Percentiles rank a stretch among this genome's conserved stretches.
These are phyloP conservation scores for Oceanodroma leucorhoa DNA, from an alignment of 2,797 vertebrate species.

Conservation along the genomic window DNA sequence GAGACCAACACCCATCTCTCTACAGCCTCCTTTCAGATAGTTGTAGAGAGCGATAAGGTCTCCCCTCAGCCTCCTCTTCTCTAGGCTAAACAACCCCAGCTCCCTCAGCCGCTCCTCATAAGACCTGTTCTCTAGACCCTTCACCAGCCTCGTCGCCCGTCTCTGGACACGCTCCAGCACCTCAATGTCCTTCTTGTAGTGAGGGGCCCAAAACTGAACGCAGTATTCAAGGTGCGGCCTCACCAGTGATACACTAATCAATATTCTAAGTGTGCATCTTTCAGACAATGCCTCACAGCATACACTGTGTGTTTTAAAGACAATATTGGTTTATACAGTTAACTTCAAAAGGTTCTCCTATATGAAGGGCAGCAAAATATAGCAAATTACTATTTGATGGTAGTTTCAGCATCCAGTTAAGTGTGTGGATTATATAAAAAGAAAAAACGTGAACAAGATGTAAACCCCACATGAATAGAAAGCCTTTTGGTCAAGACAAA, in stretches of 20 bases:
- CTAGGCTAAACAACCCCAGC: no score
- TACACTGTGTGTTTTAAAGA: neutral
- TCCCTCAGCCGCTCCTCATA: no score
- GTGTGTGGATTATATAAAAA: neutral
- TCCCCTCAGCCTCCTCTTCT: no score
- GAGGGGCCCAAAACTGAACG: no score
- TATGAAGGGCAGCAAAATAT: neutral
- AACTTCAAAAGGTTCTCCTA: neutral
- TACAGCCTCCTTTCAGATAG: no score
- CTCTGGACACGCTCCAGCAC: no score
- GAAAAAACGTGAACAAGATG: neutral
- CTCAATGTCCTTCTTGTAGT: no score
- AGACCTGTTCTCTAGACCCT: no score
- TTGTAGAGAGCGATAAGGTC: no score
- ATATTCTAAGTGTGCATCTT: neutral
- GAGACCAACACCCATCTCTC: no score
- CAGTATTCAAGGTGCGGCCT: no score
- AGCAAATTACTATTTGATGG: neutral
- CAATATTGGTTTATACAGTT: neutral
- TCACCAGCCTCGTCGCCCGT: no score
- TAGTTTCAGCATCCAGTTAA: neutral
- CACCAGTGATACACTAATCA: neutral
- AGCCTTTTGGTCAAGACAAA: neutral
- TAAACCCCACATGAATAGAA: neutral
- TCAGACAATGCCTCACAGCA: neutral